Base-by-base conservation (phyloP, 2,888 invertebrate genomes). In the Latrodectus elegans region DNA sequence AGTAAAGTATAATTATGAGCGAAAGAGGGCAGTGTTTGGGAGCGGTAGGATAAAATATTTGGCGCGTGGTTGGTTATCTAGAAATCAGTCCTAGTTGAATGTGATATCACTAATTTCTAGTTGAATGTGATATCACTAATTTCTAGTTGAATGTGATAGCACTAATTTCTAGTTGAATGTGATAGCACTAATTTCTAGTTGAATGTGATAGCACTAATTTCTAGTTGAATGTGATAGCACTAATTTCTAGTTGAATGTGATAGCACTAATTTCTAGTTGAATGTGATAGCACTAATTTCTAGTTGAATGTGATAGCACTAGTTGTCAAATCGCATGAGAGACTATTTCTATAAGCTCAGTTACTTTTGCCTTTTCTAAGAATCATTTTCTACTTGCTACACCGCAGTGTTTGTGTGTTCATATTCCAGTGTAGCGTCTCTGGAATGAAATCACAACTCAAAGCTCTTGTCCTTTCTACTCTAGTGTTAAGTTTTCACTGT, bases 291-390 rank as follows among this genome's bases (percentile, higher is more conserved):
- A 84, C 64, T 88, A 75, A 77, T 87, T 87, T n/a, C 88, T 88
- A 88, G 84, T 88, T 80, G 88, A 84, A 88, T 74, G 88, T 70
- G 83, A 70, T 84, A 76, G 84, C 88, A 84, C 64, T 88, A 75
- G 81, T 87, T 87, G 81, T 79, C 88, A 80, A 72, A 88, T 81
- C 84, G 88, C 84, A 88, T 80, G 88, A 88, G 84, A 88, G 88
- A 88, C 84, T 88, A 88, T 88, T 88, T 88, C 84, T 88, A 88
- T 88, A 84, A 84, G 80, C 88, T 88, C 88, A 84, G 88, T 81
- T 86, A 86, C 80, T 88, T 88, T 84, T 88, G 84, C 80, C 79
- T 88, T 88, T 88, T 88, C 88, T 88, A 80, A 88, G 88, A 84
- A 71, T 88, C 88, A 75, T 88, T 88, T 88, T 88, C 80, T 88